Evolutionary conservation across 92 coral and sea anemone genomes (phyloP).

Genomic region (Zoanthus gigantus): DNA sequence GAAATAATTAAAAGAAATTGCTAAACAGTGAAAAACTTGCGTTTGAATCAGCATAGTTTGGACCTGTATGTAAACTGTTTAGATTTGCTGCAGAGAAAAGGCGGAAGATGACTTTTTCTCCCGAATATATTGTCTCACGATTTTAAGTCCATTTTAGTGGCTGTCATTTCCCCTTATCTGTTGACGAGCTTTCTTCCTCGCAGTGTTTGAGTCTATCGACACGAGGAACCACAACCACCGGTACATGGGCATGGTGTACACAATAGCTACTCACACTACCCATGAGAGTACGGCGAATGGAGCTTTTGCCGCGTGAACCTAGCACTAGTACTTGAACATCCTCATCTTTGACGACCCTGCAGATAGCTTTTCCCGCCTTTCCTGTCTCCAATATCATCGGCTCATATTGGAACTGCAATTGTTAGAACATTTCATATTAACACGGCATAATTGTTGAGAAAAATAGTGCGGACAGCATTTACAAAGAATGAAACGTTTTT

Average conservation of each 20-base stretch:
- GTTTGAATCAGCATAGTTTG: too few species aligned
- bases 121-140: too few species aligned
- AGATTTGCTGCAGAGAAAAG: too few species aligned
- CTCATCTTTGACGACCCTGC: slow-evolving; percentile 34
- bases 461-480: neutral
- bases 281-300: slow-evolving; percentile 46
- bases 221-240: slow-evolving; percentile 30
- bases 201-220: slow-evolving; percentile 7
- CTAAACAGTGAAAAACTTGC: too few species aligned
- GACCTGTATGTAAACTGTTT: too few species aligned
- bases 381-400: slow-evolving; percentile 41
- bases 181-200: neutral
- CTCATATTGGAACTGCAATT: slow-evolving; percentile 25
- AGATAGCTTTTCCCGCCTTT: slow-evolving; percentile 41
- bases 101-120: too few species aligned
- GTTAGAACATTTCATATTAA: neutral
- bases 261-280: slow-evolving; percentile 52
- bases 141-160: neutral
- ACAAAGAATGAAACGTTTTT: too few species aligned
- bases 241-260: slow-evolving; percentile 45
- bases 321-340: slow-evolving; percentile 29
- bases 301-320: slow-evolving; percentile 46
- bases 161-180: neutral
- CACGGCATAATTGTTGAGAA: neutral
- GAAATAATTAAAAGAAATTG: too few species aligned